Base-by-base conservation (phyloP, 1,140 invertebrate genomes). In the Druon quercuslanigerum region DNA sequence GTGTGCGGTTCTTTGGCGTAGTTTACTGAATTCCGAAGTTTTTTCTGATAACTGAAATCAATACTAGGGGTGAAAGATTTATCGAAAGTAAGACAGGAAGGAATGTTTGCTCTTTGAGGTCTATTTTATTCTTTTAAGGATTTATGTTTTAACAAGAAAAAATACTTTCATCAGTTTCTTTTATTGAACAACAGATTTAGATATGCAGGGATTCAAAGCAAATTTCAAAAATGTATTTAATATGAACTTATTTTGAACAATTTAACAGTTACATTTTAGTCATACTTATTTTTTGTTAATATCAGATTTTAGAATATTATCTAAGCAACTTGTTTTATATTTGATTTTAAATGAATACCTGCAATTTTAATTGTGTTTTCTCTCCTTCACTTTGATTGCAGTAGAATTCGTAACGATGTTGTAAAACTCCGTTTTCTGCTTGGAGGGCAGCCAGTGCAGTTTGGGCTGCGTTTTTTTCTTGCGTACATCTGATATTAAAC, bases 401-500 rank as follows among this genome's bases (percentile, higher is more conserved):
- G 46, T 77, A 80, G 51, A 77, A 33, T 19, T 82, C 51, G 56
- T 81, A 84, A 33, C 82, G 81, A 76, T 72, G 83, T 50, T 77
- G 73, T 60, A 87, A 71, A 3, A 82, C 81, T 50, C 83, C 80
- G 20, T 86, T 86, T 72, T 87, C 83, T 3, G 77, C 71, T 51
- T 82, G 66, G 16, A 78, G 75, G 50, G 82, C 80, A 9, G 60
- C 76, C 11, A 87, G 16, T 17, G 79, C 54, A 14, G 82, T 71
- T 51, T 87, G 84, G 3, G 82, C 73, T 52, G 82, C 76, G 16
- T 84, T 70, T 74, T 75, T 85, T 17, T 81, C 82, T 46, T 83
- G 79, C 0, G 81, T 83, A 40, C 79, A 86, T 52, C 87, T 88
- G 54, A 19, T 52, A 75, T 19, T 66, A 14, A 20, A 33, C 0